These are phyloP conservation scores for Champsocephalus esox DNA, from an alignment of 2,797 vertebrate genomes.

Conservation along the genomic window DNA sequence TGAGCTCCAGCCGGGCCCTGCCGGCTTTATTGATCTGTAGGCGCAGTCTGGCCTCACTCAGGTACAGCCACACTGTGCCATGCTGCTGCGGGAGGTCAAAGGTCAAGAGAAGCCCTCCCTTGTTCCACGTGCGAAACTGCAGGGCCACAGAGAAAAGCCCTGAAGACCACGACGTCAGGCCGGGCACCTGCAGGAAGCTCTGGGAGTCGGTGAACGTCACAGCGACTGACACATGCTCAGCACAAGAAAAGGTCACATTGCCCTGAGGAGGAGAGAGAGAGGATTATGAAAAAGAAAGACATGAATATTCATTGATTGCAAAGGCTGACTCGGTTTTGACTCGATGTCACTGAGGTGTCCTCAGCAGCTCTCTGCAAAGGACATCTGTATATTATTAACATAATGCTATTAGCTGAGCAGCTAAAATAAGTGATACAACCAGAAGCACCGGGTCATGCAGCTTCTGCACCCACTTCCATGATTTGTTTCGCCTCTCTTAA, in stretches of 20 bases:
- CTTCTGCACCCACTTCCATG: background rate
- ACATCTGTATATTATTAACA: conserved; percentile 67
- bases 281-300: conserved; percentile 52
- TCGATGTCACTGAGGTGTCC: conserved; percentile 66
- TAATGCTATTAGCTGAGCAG: conserved; percentile 57
- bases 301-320: conserved; percentile 75
- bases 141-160: conserved; percentile 86
- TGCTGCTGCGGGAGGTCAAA: conserved; percentile 82
- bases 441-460: conserved; percentile 27
- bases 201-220: conserved; percentile 88
- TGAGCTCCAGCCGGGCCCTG: conserved; percentile 83
- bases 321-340: conserved; percentile 59
- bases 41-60: conserved; percentile 82
- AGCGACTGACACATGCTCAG: conserved; percentile 88
- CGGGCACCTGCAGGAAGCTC: conserved; percentile 88
- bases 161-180: conserved; percentile 77
- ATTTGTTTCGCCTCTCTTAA: background rate
- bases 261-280: conserved; percentile 82
- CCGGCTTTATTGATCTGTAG: conserved; percentile 83
- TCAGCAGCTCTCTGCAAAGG: conserved; percentile 54
- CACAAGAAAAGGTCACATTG: conserved; percentile 93
- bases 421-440: conserved; percentile 33
- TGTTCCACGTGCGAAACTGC: conserved; percentile 94
- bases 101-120: conserved; percentile 88
- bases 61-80: conserved; percentile 81